phyloP scores from a whole-genome alignment of 2,797 vertebrate species.

The Miichthys miiuy region DNA sequence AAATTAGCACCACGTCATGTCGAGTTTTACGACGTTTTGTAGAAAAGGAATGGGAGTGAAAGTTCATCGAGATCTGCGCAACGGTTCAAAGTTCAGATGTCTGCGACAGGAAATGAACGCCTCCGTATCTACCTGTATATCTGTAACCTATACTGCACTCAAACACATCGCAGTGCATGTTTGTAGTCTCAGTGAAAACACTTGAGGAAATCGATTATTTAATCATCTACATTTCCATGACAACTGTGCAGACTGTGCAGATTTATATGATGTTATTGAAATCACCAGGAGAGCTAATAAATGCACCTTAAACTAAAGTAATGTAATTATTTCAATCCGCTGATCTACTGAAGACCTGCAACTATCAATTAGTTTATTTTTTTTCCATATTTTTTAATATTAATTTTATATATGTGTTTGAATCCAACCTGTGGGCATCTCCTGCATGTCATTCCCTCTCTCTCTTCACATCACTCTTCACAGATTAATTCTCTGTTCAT shows the following conservation, averaged over 20 bases:
- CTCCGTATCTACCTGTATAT: not conserved
- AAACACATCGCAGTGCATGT: not conserved
- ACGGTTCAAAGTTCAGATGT: conserved; percentile 17
- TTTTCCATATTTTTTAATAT: not conserved
- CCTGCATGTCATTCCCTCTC: too few relatives aligned
- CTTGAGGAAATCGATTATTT: too few relatives aligned
- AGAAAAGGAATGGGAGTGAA: not conserved
- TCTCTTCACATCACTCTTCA: too few relatives aligned
- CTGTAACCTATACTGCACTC: not conserved
- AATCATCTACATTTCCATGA: not conserved
- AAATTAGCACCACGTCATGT: conserved; percentile 9
- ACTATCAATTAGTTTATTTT: too few relatives aligned
- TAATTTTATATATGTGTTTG: too few relatives aligned
- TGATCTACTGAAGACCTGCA: not conserved
- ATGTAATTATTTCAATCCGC: not conserved
- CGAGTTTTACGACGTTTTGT: conserved; percentile 2
- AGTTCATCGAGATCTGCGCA: conserved; percentile 17
- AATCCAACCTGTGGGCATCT: too few relatives aligned
- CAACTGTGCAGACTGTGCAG: not conserved
- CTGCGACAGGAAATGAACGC: conserved; percentile 12
- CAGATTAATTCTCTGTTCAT: too few relatives aligned
- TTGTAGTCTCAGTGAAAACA: too few relatives aligned
- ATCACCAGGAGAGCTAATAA: not conserved
- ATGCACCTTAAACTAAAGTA: not conserved
- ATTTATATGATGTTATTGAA: not conserved